Percentiles rank a stretch among this genome's conserved stretches.
phyloP scores from a whole-genome alignment of 2,113 vertebrate genomes.

The Balaeniceps rex region DNA sequence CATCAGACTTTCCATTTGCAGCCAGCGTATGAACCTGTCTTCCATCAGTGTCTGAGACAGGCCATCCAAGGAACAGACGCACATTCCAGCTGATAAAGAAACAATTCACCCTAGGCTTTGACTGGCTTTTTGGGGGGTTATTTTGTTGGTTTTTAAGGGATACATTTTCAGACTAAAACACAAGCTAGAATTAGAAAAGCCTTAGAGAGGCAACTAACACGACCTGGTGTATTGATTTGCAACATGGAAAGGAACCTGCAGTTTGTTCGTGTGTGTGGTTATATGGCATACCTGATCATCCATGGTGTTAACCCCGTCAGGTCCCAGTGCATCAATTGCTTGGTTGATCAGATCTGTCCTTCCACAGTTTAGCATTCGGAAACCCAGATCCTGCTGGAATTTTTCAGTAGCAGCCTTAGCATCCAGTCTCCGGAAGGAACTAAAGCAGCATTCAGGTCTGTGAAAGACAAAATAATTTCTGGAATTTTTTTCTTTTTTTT shows the following conservation, averaged over 20 bases:
- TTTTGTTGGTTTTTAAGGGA: neutral
- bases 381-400: conserved; percentile 95
- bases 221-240: neutral
- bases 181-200: neutral
- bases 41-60: neutral
- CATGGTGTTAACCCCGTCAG: conserved; percentile 94
- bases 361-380: conserved; percentile 97
- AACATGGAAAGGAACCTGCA: rapidly evolving
- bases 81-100: neutral
- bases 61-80: neutral
- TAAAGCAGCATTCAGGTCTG: conserved; percentile 95
- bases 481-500: neutral
- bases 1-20: neutral
- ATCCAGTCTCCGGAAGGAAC: conserved; percentile 93
- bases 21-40: neutral
- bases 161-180: neutral
- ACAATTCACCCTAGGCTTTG: neutral
- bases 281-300: conserved; percentile 88
- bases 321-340: conserved; percentile 88
- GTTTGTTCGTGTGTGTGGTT: too few species aligned
- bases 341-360: conserved; percentile 94
- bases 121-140: too few species aligned
- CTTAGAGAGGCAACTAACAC: neutral
- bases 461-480: neutral
- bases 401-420: conserved; percentile 91